These are phyloP conservation scores for Habropoda laboriosa DNA, from an alignment of 1,140 invertebrate species.

Conservation along the genomic window DNA sequence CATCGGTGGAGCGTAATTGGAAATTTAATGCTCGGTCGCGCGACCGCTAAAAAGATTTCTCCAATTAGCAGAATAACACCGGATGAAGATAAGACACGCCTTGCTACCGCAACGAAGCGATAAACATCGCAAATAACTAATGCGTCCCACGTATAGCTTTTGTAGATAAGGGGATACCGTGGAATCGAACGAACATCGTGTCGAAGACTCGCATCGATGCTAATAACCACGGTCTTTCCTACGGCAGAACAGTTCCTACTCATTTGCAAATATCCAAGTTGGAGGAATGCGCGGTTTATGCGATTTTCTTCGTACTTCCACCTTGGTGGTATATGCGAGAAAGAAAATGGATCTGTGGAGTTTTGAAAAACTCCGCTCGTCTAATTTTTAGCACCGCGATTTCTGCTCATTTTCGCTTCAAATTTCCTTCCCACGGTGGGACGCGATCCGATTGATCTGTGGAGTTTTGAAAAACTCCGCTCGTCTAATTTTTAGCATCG, in stretches of 20 bases:
- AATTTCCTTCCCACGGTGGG: too few relatives aligned
- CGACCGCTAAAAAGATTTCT: slow-evolving; percentile 74
- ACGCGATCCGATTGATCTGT: too few relatives aligned
- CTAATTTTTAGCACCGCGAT: too few relatives aligned
- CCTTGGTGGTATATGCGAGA: too few relatives aligned
- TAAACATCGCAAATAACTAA: slow-evolving; percentile 75
- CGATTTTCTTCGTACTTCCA: too few relatives aligned
- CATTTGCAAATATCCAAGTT: too few relatives aligned
- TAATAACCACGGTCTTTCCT: slow-evolving; percentile 21
- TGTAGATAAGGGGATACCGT: slow-evolving; percentile 26
- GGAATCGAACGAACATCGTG: background rate
- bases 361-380: too few relatives aligned
- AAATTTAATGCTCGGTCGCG: slow-evolving; percentile 69
- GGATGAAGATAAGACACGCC: slow-evolving; percentile 77
- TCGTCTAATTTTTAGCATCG: too few relatives aligned
- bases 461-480: too few relatives aligned
- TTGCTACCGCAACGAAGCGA: slow-evolving; percentile 60
- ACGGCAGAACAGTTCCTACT: background rate
- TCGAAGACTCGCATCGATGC: background rate
- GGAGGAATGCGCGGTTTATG: too few relatives aligned
- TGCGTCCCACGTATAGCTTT: slow-evolving; percentile 58
- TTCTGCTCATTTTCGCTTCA: too few relatives aligned
- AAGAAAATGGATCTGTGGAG: too few relatives aligned
- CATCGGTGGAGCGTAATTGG: slow-evolving; percentile 66
- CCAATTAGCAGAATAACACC: slow-evolving; percentile 74